These are phyloP conservation scores for Knipowitschia caucasica DNA, from an alignment of 2,797 vertebrate genomes.

Conservation along the genomic window DNA sequence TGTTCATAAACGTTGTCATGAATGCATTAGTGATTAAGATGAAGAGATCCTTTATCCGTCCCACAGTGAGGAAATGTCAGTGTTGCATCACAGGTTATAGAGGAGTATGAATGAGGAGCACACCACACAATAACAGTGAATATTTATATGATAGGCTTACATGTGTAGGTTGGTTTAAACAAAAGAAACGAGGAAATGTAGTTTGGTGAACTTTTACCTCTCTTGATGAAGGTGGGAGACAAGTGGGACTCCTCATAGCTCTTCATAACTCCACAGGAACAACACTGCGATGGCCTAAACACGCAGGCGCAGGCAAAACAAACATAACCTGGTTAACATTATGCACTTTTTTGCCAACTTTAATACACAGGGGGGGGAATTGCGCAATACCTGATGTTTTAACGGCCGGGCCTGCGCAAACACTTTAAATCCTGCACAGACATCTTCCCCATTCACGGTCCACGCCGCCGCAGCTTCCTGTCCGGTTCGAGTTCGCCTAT, in stretches of 20 bases:
- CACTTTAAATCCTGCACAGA: conserved; percentile 56
- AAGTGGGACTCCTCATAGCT: conserved; percentile 62
- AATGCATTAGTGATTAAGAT: too few species aligned
- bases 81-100: too few species aligned
- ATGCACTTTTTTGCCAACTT: neutral
- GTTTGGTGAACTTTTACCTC: conserved; percentile 65
- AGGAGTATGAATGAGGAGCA: too few species aligned
- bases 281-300: conserved; percentile 38
- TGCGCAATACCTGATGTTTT: conserved; percentile 50
- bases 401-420: conserved; percentile 61
- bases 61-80: neutral
- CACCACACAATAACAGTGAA: too few species aligned
- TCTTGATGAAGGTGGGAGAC: conserved; percentile 43
- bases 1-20: too few species aligned
- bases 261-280: conserved; percentile 63
- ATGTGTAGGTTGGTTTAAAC: too few species aligned
- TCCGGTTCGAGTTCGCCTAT: too few species aligned
- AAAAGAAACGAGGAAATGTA: too few species aligned
- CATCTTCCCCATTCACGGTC: conserved; percentile 39
- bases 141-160: too few species aligned
- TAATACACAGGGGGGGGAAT: too few species aligned
- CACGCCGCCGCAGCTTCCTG: conserved; percentile 20
- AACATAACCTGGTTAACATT: neutral
- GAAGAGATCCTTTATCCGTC: too few species aligned
- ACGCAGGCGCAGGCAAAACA: conserved; percentile 8